A percentile compares a stretch with the other conserved stretches of the same genome.
These are phyloP conservation scores for Discoglossus pictus DNA, from an alignment of 2,797 vertebrate species.

Conservation along the genomic window DNA sequence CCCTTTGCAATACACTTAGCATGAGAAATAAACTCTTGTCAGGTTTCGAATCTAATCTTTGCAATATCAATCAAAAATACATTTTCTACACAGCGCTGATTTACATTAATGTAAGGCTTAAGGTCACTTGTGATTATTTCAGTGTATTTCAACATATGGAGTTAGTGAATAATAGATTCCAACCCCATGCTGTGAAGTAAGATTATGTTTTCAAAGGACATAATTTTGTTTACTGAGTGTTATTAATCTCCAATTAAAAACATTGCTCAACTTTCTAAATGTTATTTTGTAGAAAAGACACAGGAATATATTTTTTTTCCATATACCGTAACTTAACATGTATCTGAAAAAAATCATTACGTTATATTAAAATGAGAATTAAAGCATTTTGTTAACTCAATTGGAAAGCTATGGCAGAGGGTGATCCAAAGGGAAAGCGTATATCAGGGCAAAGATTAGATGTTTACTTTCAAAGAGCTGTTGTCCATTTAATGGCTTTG, in stretches of 20 bases:
- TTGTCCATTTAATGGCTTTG: conserved; percentile 12
- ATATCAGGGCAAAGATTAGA: neutral
- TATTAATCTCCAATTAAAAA: conserved; percentile 99
- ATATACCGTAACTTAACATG: conserved; percentile 20
- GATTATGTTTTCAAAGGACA: conserved; percentile 95
- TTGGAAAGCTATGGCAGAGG: conserved; percentile 9
- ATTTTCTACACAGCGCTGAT: conserved; percentile 72
- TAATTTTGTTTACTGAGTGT: conserved; percentile 99
- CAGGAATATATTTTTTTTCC: conserved; percentile 8
- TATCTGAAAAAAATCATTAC: conserved; percentile 19
- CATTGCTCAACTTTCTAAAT: conserved; percentile 81
- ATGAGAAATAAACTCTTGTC: conserved; percentile 59
- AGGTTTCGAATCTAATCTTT: conserved; percentile 70
- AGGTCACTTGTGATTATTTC: conserved; percentile 91
- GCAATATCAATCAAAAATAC: conserved; percentile 77
- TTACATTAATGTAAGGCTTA: conserved; percentile 84
- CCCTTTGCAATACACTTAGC: conserved; percentile 46
- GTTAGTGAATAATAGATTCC: conserved; percentile 83
- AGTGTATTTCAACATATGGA: conserved; percentile 85
- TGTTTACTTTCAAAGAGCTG: neutral
- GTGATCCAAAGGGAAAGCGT: conserved; percentile 2
- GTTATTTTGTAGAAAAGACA: conserved; percentile 63
- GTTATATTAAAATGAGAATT: conserved; percentile 10
- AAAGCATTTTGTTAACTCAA: conserved; percentile 26
- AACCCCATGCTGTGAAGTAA: conserved; percentile 85